Evolutionary conservation across 2,888 invertebrate genomes (phyloP).

Genomic region (Zaprionus lineosus): DNA sequence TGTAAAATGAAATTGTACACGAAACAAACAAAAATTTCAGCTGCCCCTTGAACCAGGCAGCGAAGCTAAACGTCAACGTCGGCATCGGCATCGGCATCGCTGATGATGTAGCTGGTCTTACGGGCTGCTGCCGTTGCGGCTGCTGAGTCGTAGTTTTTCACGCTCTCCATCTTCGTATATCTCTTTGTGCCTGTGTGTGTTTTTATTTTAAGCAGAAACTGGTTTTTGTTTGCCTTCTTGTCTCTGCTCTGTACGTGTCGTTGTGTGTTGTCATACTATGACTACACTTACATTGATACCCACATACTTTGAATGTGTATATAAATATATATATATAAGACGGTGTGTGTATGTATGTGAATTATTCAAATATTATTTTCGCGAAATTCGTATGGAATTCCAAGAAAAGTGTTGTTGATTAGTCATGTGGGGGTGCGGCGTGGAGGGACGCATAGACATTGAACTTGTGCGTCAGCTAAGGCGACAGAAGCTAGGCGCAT

Average conservation of each 20-base stretch:
- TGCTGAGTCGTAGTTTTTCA: slow-evolving; percentile 72
- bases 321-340: slow-evolving; percentile 10
- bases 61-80: slow-evolving; percentile 21
- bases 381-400: slow-evolving; percentile 59
- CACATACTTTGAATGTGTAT: slow-evolving; percentile 1
- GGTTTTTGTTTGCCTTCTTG: slow-evolving; percentile 59
- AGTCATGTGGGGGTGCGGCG: slow-evolving; percentile 34
- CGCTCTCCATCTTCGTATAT: slow-evolving; percentile 61
- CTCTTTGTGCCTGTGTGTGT: slow-evolving; percentile 39
- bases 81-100: neutral
- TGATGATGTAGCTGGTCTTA: slow-evolving; percentile 18
- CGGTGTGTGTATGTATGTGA: neutral
- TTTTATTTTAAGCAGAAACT: slow-evolving; percentile 75
- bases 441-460: slow-evolving; percentile 34
- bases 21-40: slow-evolving; percentile 42
- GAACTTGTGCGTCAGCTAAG: slow-evolving; percentile 52
- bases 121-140: slow-evolving; percentile 4
- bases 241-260: slow-evolving; percentile 41
- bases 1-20: slow-evolving; percentile 33
- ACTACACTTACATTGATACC: slow-evolving; percentile 41
- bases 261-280: slow-evolving; percentile 69
- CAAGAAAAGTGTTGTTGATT: slow-evolving; percentile 50
- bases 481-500: slow-evolving; percentile 43
- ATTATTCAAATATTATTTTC: slow-evolving; percentile 67
- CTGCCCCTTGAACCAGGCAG: slow-evolving; percentile 51